These are phyloP conservation scores for Laticauda laticaudata DNA, from an alignment of 2,113 vertebrate genomes.

Conservation along the genomic window DNA sequence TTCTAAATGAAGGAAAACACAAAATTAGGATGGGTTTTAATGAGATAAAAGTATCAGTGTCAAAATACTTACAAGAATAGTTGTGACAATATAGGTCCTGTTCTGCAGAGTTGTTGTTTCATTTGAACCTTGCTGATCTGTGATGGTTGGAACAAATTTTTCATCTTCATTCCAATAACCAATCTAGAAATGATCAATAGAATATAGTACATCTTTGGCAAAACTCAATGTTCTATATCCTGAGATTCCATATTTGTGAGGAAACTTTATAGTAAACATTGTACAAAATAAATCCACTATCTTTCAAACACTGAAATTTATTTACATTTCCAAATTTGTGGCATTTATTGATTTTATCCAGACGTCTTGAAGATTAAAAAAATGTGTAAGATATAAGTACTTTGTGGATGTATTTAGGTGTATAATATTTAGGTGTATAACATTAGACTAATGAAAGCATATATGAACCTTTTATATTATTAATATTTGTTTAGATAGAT, in stretches of 20 bases:
- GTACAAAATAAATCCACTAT: neutral
- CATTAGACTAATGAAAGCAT: neutral
- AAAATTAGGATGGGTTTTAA: neutral
- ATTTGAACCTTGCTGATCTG: constrained; percentile 80
- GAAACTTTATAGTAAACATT: neutral
- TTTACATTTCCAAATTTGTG: neutral
- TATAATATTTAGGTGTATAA: neutral
- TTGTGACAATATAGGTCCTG: constrained; percentile 95
- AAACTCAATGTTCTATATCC: neutral
- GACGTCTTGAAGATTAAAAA: neutral
- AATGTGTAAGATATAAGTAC: neutral
- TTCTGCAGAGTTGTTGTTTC: constrained; percentile 91
- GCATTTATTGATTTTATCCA: neutral
- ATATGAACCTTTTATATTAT: neutral
- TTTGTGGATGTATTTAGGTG: neutral
- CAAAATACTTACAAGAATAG: constrained; percentile 86
- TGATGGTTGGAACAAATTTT: constrained; percentile 86
- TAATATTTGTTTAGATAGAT: neutral
- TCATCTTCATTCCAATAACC: constrained; percentile 99
- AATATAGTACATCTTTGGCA: neutral
- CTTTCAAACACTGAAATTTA: neutral
- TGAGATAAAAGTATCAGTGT: neutral
- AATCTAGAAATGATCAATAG: constrained; percentile 75
- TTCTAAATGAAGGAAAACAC: neutral
- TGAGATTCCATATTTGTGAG: neutral